Percentiles rank a stretch among this genome's conserved stretches.
phyloP scores from a whole-genome alignment of 2,888 invertebrate genomes.

The Diarsia mendica region DNA sequence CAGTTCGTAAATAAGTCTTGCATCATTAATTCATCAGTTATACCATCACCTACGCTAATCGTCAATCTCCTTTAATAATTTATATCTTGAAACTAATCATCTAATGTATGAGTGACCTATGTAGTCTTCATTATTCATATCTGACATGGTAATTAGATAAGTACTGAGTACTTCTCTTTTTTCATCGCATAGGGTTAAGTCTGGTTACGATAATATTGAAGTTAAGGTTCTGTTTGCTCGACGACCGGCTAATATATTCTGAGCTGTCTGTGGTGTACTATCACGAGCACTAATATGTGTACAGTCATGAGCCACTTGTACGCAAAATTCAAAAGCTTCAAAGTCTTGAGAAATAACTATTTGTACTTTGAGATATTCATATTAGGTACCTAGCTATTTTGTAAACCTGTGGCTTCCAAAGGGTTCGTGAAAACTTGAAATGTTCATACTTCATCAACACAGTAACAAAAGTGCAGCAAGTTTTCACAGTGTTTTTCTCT shows the following conservation, averaged over 20 bases:
- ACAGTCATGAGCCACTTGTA: too few species aligned
- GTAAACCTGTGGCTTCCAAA: too few species aligned
- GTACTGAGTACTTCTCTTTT: neutral
- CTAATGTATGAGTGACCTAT: neutral
- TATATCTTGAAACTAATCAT: constrained; percentile 17
- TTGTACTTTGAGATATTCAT: too few species aligned
- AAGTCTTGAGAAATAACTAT: too few species aligned
- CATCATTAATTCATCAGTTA: constrained; percentile 9
- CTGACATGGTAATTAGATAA: constrained; percentile 8
- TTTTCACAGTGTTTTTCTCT: too few species aligned
- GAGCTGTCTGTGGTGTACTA: constrained; percentile 10
- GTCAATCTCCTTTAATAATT: constrained; percentile 36
- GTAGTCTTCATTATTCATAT: constrained; percentile 10
- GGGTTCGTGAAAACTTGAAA: too few species aligned
- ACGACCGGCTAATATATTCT: constrained; percentile 19
- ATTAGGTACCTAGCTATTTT: too few species aligned
- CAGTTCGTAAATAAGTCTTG: neutral
- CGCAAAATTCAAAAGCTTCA: too few species aligned
- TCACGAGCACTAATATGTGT: neutral
- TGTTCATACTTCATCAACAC: too few species aligned
- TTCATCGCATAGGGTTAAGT: neutral
- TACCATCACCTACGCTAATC: constrained; percentile 51
- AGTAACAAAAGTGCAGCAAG: too few species aligned
- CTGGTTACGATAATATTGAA: neutral
- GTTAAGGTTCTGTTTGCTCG: neutral